Base-by-base conservation (phyloP, 2,797 vertebrate species). In the Myiotriccus ornatus region DNA sequence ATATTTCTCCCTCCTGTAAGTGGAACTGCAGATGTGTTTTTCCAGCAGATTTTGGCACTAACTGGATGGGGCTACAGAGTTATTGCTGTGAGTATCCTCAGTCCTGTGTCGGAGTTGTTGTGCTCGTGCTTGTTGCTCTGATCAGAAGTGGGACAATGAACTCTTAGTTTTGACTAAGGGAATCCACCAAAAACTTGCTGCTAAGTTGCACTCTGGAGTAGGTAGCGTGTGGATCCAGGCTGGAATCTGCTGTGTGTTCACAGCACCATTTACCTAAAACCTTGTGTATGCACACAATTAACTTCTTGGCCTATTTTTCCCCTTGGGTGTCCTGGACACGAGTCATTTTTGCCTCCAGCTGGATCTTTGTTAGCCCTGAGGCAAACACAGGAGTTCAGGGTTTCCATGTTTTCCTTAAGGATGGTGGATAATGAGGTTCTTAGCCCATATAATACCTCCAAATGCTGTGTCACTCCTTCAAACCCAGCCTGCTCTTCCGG, bases 11-110 rank as follows among this genome's bases (percentile, higher is more conserved):
- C 99, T 15, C 99, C 99, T 0, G 99, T 99, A 88, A 99, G 99
- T 10, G 99, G 99, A 47, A 99, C 99, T 6, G 99, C 99, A 1
- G 99, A 99, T 88, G 99, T 99, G 19, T 99, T 99, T 97, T 99
- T 99, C 96, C 99, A 99, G 96, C 99, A 99, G 96, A 98, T 99
- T 76, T 96, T 99, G 97, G 99, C 99, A 23, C 97, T 99, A 94
- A 99, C 99, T 2, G 98, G 99, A 87, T 99, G 99, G 99, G 99
- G 99, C 75, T 99, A 99, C 98, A 98, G 99, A 91, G 99, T 99
- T 65, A 99, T 99, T 47, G 99, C 99, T 77, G 99, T 99, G 97
- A 99, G 98, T 98, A 96, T 95, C 64, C 74, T 24, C 53, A 18
- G 43, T 46, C 25, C n/a, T 34, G 5, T 24, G 37, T 39, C 24